Conservation (phyloP, 2,888 invertebrate species). For the Polyommatus iphigenia region DNA sequence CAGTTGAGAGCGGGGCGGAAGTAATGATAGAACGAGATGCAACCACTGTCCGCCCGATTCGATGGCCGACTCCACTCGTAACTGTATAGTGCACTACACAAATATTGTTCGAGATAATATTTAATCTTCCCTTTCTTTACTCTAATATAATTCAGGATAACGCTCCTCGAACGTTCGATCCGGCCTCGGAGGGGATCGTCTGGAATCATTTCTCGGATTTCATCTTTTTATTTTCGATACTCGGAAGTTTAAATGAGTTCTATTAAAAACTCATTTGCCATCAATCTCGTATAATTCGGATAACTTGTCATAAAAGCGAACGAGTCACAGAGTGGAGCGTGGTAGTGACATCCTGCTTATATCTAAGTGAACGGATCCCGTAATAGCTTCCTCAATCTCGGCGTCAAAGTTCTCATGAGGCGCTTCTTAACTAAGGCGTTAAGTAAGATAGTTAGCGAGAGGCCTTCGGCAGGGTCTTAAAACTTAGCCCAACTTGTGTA, state of each 20-base stretch:
- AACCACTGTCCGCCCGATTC: constrained; percentile 71
- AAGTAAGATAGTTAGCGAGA: constrained; percentile 77
- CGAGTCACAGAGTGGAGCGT: constrained; percentile 75
- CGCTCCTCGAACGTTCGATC: constrained; percentile 42
- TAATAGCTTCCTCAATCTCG: constrained; percentile 79
- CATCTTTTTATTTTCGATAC: constrained; percentile 19
- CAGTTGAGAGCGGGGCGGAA: constrained; percentile 82
- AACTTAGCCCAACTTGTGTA: constrained; percentile 74
- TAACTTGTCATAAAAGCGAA: constrained; percentile 67
- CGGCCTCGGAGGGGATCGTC: constrained; percentile 36
- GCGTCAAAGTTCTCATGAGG: constrained; percentile 79
- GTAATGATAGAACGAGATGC: constrained; percentile 79
- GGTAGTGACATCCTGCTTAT: constrained; percentile 78
- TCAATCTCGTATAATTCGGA: constrained; percentile 29
- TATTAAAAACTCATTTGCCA: constrained; percentile 24
- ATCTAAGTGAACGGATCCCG: constrained; percentile 75
- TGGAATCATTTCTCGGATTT: constrained; percentile 35
- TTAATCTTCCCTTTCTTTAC: constrained; percentile 65
- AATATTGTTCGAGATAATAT: constrained; percentile 72
- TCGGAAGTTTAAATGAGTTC: constrained; percentile 18
- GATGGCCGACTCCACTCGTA: constrained; percentile 67
- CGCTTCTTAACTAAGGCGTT: constrained; percentile 79
- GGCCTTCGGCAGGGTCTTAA: constrained; percentile 76
- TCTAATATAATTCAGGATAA: constrained; percentile 51
- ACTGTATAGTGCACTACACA: constrained; percentile 71